Percentiles rank a stretch among this genome's conserved stretches.
These are phyloP conservation scores for Wiebesia pumilae DNA, from an alignment of 1,140 invertebrate species.

Conservation along the genomic window DNA sequence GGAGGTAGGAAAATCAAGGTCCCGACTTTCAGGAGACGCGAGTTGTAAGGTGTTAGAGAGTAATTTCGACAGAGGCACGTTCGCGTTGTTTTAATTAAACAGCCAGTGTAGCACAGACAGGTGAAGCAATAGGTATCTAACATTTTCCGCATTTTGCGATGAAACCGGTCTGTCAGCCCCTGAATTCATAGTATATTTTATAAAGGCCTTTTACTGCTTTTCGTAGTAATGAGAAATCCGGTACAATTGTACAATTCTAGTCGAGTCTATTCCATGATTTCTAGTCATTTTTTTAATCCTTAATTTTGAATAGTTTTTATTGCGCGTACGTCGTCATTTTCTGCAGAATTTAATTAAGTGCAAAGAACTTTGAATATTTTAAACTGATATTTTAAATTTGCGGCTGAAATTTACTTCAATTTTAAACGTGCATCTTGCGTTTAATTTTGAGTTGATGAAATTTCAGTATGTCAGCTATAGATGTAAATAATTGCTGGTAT, in stretches of 20 bases:
- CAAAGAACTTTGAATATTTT: neutral
- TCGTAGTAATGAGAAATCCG: neutral
- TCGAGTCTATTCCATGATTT: neutral
- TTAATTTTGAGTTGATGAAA: neutral
- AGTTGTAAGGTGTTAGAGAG: conserved; percentile 5
- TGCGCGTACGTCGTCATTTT: neutral
- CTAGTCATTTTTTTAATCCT: neutral
- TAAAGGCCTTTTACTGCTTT: neutral
- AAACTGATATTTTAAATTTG: neutral
- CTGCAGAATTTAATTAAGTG: neutral
- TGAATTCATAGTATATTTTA: neutral
- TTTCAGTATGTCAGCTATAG: neutral
- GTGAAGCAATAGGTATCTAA: neutral
- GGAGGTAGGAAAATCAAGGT: conserved; percentile 4
- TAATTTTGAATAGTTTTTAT: neutral
- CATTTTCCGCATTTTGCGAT: neutral
- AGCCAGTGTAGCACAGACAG: neutral
- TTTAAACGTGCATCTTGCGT: neutral
- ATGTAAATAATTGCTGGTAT: neutral
- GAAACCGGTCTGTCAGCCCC: neutral
- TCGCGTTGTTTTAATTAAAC: neutral
- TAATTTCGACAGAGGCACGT: conserved; percentile 16
- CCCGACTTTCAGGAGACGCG: neutral
- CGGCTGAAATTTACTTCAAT: neutral
- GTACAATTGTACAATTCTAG: neutral